phyloP scores from a whole-genome alignment of 2,797 vertebrate genomes.

The Acipenser ruthenus region DNA sequence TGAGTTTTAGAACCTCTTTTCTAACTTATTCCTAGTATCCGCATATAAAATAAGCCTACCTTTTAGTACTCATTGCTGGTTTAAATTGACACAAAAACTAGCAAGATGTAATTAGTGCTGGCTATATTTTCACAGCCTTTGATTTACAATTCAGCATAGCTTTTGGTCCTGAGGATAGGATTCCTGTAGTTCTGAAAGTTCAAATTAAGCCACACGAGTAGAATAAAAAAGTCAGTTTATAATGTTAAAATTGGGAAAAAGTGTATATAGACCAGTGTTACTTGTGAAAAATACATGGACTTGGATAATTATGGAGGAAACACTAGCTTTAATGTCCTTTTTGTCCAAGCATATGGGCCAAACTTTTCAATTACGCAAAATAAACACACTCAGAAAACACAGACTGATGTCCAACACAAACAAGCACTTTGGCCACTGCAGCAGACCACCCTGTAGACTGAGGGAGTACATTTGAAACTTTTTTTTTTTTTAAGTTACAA shows the following conservation, averaged over 20 bases:
- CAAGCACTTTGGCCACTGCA: too few relatives aligned
- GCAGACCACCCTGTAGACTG: too few relatives aligned
- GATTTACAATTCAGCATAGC: slow-evolving; percentile 63
- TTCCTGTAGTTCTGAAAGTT: not conserved
- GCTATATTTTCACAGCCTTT: slow-evolving; percentile 55
- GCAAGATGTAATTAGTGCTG: slow-evolving; percentile 52
- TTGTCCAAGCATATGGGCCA: too few relatives aligned
- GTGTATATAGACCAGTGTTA: not conserved
- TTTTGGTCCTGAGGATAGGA: slow-evolving; percentile 11
- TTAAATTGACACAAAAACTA: slow-evolving; percentile 43
- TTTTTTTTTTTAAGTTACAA: too few relatives aligned
- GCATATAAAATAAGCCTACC: not conserved
- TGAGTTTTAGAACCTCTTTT: too few relatives aligned
- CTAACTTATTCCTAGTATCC: not conserved
- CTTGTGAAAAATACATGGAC: not conserved
- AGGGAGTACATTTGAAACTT: too few relatives aligned
- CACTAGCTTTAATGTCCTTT: too few relatives aligned
- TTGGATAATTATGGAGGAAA: too few relatives aligned
- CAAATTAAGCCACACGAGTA: not conserved
- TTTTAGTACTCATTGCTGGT: slow-evolving; percentile 35
- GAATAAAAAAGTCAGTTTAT: not conserved
- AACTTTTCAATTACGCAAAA: too few relatives aligned
- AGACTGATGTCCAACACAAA: too few relatives aligned
- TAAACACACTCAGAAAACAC: too few relatives aligned
- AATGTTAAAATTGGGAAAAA: not conserved